Evolutionary conservation across 2,888 invertebrate genomes (phyloP).

Genomic region (Dasypogon diadema): DNA sequence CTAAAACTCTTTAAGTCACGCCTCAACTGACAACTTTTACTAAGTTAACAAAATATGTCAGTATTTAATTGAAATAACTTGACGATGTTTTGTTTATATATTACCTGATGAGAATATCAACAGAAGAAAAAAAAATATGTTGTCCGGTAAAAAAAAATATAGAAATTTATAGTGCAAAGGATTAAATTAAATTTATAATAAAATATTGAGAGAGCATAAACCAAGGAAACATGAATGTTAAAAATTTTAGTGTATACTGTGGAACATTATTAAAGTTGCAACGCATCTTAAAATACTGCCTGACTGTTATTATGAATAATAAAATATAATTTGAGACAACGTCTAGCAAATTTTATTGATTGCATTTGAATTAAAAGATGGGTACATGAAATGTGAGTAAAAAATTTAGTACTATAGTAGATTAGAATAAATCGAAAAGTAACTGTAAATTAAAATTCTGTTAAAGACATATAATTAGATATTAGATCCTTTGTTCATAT

Average conservation of each 20-base stretch:
- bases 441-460: conserved; percentile 46
- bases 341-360: conserved; percentile 24
- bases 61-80: too few species aligned
- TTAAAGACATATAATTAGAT: conserved; percentile 35
- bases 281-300: conserved; percentile 57
- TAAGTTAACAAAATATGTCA: too few species aligned
- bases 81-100: too few species aligned
- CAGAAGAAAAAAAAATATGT: too few species aligned
- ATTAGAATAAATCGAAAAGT: conserved; percentile 30
- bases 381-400: conserved; percentile 29
- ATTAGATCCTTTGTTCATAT: conserved; percentile 53
- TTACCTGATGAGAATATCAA: too few species aligned
- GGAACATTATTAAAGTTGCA: conserved; percentile 49
- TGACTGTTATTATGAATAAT: conserved; percentile 56
- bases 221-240: conserved; percentile 21
- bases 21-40: too few species aligned
- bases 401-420: conserved; percentile 29
- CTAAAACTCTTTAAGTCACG: too few species aligned
- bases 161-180: too few species aligned
- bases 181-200: too few species aligned
- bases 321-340: conserved; percentile 22
- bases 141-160: too few species aligned
- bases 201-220: conserved; percentile 11
- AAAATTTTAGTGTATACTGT: conserved; percentile 1
- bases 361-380: conserved; percentile 30